A percentile compares a stretch with the other conserved stretches of the same genome.
phyloP scores from a whole-genome alignment of 2,113 vertebrate species.

The Vimba vimba region DNA sequence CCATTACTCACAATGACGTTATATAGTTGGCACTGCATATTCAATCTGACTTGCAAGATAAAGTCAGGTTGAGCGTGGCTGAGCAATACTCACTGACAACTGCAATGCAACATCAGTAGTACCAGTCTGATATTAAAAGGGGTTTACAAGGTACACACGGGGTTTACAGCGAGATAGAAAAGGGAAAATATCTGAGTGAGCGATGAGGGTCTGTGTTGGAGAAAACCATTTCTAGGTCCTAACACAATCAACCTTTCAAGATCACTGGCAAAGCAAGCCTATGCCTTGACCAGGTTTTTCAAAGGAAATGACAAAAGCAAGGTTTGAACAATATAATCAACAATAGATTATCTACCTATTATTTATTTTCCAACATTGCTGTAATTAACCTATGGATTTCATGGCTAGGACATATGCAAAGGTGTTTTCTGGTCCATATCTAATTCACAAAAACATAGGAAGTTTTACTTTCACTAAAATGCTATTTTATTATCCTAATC shows the following conservation, averaged over 20 bases:
- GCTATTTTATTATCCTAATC: not conserved
- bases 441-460: not conserved
- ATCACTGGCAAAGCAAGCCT: conserved; percentile 31
- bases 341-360: not conserved
- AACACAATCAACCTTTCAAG: conserved; percentile 61
- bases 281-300: not conserved
- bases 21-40: not conserved
- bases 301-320: not conserved
- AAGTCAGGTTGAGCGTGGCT: not conserved
- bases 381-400: not conserved
- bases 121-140: conserved; percentile 17
- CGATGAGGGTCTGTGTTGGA: conserved; percentile 56
- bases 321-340: not conserved
- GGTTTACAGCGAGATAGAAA: not conserved
- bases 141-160: conserved; percentile 15
- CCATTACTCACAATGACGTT: not conserved
- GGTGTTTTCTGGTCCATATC: not conserved
- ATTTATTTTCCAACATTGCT: not conserved
- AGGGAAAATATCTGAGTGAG: not conserved
- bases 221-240: conserved; percentile 69
- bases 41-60: conserved; percentile 14
- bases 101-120: not conserved
- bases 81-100: conserved; percentile 15
- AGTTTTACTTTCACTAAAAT: not conserved
- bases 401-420: not conserved